A percentile compares a stretch with the other conserved stretches of the same genome.
Conservation (phyloP, 2,113 vertebrate genomes). For the Halichoerus grypus region DNA sequence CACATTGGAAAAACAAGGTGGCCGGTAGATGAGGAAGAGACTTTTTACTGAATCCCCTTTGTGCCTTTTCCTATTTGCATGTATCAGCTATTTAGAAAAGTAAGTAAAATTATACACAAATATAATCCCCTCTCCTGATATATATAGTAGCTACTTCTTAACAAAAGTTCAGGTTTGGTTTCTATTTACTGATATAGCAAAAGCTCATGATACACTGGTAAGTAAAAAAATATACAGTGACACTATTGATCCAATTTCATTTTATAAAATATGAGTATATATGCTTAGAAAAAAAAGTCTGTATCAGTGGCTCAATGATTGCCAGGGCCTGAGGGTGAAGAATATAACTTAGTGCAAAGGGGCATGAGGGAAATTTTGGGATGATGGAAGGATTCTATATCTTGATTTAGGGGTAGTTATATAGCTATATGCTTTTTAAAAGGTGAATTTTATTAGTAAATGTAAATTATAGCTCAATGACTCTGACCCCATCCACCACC, state of each 20-base stretch:
- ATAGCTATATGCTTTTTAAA: neutral
- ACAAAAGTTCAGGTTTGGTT: neutral
- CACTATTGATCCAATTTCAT: neutral
- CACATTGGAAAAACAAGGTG: neutral
- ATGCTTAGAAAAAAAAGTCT: neutral
- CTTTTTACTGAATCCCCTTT: neutral
- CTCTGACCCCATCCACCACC: neutral
- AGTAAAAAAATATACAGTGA: slow-evolving; percentile 3
- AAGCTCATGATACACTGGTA: neutral
- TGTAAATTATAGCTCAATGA: slow-evolving; percentile 21
- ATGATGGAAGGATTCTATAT: neutral
- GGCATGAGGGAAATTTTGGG: neutral
- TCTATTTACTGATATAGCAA: slow-evolving; percentile 29
- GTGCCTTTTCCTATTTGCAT: neutral
- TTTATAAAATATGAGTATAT: slow-evolving; percentile 3
- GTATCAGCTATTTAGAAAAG: neutral
- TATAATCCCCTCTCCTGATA: neutral
- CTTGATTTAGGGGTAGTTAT: neutral
- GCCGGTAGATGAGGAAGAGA: neutral
- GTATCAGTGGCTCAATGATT: neutral
- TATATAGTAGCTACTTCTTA: neutral
- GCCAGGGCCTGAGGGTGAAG: neutral
- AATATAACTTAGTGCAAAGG: neutral
- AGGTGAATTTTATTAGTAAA: neutral
- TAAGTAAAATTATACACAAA: neutral